phyloP scores from a whole-genome alignment of 2,113 vertebrate genomes.

The Gopherus flavomarginatus region DNA sequence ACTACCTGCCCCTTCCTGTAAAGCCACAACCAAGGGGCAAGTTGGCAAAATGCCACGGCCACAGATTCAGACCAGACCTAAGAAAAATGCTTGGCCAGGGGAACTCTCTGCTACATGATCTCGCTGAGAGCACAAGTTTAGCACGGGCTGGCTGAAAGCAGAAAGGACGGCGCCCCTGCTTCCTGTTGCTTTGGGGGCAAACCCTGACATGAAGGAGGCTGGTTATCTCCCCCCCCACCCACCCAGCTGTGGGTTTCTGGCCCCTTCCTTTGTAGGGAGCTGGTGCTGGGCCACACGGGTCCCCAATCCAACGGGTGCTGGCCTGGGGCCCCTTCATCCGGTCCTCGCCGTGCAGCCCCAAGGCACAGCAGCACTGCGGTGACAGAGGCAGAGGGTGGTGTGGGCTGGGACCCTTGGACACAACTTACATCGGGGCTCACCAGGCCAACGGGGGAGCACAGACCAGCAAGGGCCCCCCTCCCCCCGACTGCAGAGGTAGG shows the following conservation, averaged over 20 bases:
- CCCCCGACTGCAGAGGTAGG: too few species aligned
- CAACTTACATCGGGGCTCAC: neutral
- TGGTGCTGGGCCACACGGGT: neutral
- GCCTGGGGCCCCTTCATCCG: neutral
- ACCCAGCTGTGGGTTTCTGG: too few species aligned
- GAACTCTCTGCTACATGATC: neutral
- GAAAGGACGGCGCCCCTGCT: too few species aligned
- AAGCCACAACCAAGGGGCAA: accelerated
- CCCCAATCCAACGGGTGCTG: neutral
- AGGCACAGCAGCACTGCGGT: neutral
- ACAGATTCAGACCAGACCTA: neutral
- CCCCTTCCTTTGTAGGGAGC: neutral
- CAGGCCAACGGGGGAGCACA: neutral
- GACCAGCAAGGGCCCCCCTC: neutral
- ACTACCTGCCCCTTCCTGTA: too few species aligned
- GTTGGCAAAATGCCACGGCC: neutral
- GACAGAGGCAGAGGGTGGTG: accelerated
- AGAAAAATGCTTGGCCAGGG: neutral
- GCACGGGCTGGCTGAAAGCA: neutral
- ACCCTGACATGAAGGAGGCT: too few species aligned
- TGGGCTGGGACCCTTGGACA: neutral
- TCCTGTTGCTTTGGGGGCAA: too few species aligned
- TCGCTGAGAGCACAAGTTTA: neutral
- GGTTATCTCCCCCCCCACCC: too few species aligned
- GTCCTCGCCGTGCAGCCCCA: conserved; percentile 51